Conservation (phyloP, 2,797 vertebrate genomes). For the Xyrichtys novacula region DNA sequence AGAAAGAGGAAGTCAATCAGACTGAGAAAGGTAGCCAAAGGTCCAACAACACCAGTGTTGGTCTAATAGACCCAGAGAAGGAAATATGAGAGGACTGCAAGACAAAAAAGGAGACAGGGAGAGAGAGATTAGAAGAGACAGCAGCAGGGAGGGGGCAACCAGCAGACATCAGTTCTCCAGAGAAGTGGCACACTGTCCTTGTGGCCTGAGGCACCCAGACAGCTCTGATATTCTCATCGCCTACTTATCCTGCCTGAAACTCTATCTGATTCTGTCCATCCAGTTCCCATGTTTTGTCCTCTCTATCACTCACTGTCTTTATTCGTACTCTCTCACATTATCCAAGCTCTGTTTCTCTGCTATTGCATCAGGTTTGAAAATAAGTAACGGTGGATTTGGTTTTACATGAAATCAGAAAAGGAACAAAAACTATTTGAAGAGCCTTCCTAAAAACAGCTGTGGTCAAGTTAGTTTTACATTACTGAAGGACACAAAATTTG, state of each 20-base stretch:
- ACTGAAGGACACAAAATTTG: constrained; percentile 2
- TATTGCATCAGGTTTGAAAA: constrained; percentile 2
- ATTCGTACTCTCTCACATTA: background rate
- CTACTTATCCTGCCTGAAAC: constrained; percentile 23
- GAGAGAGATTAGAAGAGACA: constrained; percentile 60
- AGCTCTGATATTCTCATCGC: constrained; percentile 22
- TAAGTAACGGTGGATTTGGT: background rate
- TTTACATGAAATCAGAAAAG: background rate
- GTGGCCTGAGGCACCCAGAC: constrained; percentile 24
- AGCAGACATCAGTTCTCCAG: constrained; percentile 51
- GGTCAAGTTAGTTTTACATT: constrained; percentile 2
- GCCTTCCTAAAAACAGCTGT: background rate
- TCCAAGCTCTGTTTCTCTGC: constrained; percentile 3
- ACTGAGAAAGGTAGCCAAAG: constrained; percentile 26
- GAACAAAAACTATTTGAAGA: background rate
- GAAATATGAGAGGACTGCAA: constrained; percentile 43
- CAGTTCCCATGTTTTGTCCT: background rate
- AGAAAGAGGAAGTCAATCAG: constrained; percentile 26
- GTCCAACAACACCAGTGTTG: constrained; percentile 52
- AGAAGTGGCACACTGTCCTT: constrained; percentile 44
- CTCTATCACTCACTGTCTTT: constrained; percentile 3
- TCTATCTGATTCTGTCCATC: constrained; percentile 3
- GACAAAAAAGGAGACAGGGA: constrained; percentile 24
- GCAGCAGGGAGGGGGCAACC: constrained; percentile 46
- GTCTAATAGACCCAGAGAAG: constrained; percentile 14